These are phyloP conservation scores for Steatocranus sp. DNA, from an alignment of 2,797 vertebrate species.

Conservation along the genomic window DNA sequence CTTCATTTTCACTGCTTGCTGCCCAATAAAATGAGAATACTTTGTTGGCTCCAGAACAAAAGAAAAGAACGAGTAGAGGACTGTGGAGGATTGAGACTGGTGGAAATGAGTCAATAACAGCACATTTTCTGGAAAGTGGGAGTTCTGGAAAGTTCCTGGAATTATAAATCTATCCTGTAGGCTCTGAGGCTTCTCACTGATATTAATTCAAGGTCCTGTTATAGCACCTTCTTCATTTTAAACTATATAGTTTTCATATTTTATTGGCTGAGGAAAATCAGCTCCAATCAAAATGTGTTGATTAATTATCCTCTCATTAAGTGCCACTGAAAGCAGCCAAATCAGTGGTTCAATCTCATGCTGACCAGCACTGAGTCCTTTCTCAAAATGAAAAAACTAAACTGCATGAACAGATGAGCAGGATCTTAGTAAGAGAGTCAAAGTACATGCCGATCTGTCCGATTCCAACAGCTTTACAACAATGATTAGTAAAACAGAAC, in stretches of 20 bases:
- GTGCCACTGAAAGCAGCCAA: constrained; percentile 12
- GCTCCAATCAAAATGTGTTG: constrained; percentile 27
- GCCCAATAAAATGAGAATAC: background rate
- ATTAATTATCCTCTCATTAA: constrained; percentile 39
- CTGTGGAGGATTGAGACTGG: background rate
- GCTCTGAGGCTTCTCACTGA: constrained; percentile 2
- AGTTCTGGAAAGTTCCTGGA: background rate
- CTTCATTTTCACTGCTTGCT: background rate
- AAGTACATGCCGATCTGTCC: background rate
- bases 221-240: background rate
- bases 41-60: background rate
- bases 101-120: background rate
- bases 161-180: background rate
- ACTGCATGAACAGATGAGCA: constrained; percentile 11
- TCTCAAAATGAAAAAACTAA: constrained; percentile 33
- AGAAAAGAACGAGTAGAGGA: background rate
- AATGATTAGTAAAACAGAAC: background rate
- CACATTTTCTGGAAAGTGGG: background rate
- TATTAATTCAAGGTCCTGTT: constrained; percentile 34
- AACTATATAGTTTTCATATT: background rate
- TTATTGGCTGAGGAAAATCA: background rate
- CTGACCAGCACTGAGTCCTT: constrained; percentile 20
- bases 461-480: background rate
- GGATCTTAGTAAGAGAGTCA: constrained; percentile 9
- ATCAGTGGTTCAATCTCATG: constrained; percentile 38